phyloP scores from a whole-genome alignment of 64 coral and sea anemone species.

The Dendrophyllia cribrosa region DNA sequence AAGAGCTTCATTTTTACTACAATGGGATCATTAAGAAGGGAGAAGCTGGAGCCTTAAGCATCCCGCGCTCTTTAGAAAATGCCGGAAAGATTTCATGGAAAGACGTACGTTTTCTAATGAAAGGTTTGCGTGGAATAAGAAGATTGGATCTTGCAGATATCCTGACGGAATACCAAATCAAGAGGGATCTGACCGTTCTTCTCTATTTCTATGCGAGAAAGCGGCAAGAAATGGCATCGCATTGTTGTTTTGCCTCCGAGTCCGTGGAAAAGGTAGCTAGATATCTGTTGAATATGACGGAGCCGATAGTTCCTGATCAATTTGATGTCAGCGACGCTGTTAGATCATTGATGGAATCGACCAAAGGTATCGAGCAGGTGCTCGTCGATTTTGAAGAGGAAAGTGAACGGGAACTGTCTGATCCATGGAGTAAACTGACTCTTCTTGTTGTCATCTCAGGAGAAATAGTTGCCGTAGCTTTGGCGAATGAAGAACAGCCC shows the following conservation, averaged over 20 bases:
- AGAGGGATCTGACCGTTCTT: background rate
- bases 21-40: background rate
- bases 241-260: background rate
- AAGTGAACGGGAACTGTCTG: background rate
- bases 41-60: background rate
- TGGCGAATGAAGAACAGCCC: background rate
- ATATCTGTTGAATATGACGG: background rate
- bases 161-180: background rate
- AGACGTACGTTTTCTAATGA: background rate
- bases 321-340: background rate
- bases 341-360: background rate
- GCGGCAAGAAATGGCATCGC: background rate
- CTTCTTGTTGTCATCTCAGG: background rate
- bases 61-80: background rate
- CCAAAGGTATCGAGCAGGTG: background rate
- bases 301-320: background rate
- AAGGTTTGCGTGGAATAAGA: background rate
- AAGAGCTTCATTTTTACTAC: background rate
- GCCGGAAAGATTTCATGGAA: constrained; percentile 9
- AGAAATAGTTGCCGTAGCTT: background rate
- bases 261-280: background rate
- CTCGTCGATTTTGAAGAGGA: background rate
- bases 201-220: background rate
- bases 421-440: background rate
- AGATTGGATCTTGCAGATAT: background rate